phyloP scores from a whole-genome alignment of 2,113 vertebrate species.

The Hassar affinis region DNA sequence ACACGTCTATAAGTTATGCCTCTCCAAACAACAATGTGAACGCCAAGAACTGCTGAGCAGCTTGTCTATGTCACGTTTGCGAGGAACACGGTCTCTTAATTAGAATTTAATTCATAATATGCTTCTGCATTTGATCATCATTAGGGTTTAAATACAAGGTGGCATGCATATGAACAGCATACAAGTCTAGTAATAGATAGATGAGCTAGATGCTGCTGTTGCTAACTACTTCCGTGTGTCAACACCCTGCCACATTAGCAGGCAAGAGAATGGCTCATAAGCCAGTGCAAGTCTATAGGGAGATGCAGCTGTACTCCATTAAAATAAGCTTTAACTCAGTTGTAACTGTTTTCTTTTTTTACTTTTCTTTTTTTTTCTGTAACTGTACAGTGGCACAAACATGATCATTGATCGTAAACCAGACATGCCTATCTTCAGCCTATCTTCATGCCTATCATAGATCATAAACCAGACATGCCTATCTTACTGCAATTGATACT shows the following conservation, averaged over 20 bases:
- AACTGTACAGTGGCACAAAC: neutral
- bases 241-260: slow-evolving; percentile 14
- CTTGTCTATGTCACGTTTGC: slow-evolving; percentile 41
- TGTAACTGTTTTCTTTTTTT: neutral
- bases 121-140: slow-evolving; percentile 41
- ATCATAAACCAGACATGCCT: too few species aligned
- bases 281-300: neutral
- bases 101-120: slow-evolving; percentile 48
- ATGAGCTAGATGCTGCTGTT: neutral
- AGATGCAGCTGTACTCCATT: neutral
- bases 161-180: slow-evolving; percentile 11
- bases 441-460: neutral
- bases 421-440: neutral
- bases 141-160: slow-evolving; percentile 15
- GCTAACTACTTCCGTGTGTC: neutral
- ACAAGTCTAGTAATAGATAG: slow-evolving; percentile 3
- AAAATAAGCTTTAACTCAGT: neutral
- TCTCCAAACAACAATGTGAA: slow-evolving; percentile 54
- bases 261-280: neutral
- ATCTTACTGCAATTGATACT: neutral
- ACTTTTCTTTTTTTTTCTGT: neutral
- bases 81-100: slow-evolving; percentile 40
- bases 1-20: slow-evolving; percentile 62
- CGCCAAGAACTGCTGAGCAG: slow-evolving; percentile 37
- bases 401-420: neutral